Evolutionary conservation across 2,888 invertebrate species (phyloP).

Genomic region (Xylota segnis): DNA sequence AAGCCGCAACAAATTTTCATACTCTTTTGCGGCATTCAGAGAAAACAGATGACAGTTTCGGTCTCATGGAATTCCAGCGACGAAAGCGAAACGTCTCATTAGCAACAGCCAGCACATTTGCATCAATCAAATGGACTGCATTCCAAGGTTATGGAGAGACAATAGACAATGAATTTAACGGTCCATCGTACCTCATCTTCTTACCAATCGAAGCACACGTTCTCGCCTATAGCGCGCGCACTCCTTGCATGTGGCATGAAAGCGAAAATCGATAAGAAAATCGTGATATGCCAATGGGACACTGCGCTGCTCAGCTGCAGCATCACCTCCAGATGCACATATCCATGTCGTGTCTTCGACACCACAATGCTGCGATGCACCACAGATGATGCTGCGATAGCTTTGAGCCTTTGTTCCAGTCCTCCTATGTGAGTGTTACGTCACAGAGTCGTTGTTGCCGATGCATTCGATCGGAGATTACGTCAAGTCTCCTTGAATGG

Average conservation of each 20-base stretch:
- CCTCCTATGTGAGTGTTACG: slow-evolving; percentile 34
- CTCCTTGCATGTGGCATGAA: slow-evolving; percentile 47
- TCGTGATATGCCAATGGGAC: slow-evolving; percentile 76
- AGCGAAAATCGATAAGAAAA: slow-evolving; percentile 73
- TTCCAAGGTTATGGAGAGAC: slow-evolving; percentile 29
- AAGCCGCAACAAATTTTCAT: neutral
- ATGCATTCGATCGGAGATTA: slow-evolving; percentile 48
- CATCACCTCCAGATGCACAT: slow-evolving; percentile 21
- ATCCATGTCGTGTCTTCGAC: slow-evolving; percentile 24
- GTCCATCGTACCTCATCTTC: slow-evolving; percentile 26
- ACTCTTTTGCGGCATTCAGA: neutral
- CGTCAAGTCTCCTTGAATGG: slow-evolving; percentile 55
- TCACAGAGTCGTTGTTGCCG: slow-evolving; percentile 31
- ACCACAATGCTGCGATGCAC: slow-evolving; percentile 23
- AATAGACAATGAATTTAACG: slow-evolving; percentile 28
- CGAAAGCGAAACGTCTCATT: slow-evolving; percentile 34
- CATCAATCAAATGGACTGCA: slow-evolving; percentile 11
- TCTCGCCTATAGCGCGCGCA: slow-evolving; percentile 3
- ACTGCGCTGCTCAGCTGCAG: slow-evolving; percentile 12
- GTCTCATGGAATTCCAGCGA: neutral
- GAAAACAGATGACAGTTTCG: neutral
- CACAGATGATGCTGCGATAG: slow-evolving; percentile 47
- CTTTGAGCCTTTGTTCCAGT: slow-evolving; percentile 45
- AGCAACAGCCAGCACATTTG: neutral
- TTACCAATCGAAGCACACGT: slow-evolving; percentile 12